A percentile compares a stretch with the other conserved stretches of the same genome.
Conservation (phyloP, 2,113 vertebrate genomes). For the Dolichallabes microphthalmus region DNA sequence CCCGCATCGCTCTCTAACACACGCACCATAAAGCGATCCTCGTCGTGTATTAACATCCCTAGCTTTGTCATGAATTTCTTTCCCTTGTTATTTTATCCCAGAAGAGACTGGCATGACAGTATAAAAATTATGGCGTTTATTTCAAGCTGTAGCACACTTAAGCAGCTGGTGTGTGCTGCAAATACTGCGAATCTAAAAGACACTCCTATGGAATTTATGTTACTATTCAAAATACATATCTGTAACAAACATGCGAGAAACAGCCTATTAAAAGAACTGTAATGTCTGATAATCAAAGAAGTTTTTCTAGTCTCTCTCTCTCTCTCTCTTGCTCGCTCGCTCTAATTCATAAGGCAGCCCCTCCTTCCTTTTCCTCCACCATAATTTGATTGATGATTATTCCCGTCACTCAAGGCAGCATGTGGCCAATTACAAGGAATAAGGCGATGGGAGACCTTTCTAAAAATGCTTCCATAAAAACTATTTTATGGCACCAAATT, state of each 20-base stretch:
- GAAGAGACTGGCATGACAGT: not conserved
- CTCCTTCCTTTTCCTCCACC: conserved; percentile 54
- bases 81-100: conserved; percentile 4
- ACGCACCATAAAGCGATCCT: not conserved
- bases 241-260: not conserved
- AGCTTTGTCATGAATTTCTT: not conserved
- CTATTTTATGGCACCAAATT: conserved; percentile 26
- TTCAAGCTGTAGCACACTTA: no score
- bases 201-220: no score
- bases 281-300: not conserved
- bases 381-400: conserved; percentile 82
- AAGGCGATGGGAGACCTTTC: conserved; percentile 46
- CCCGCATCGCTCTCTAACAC: not conserved
- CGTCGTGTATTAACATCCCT: not conserved
- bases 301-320: not conserved
- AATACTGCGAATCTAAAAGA: not conserved
- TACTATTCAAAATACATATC: not conserved
- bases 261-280: not conserved
- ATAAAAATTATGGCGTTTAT: not conserved
- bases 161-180: not conserved
- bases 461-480: conserved; percentile 20
- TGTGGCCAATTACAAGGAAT: conserved; percentile 74
- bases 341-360: not conserved
- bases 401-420: conserved; percentile 79
- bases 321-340: not conserved